phyloP scores from a whole-genome alignment of 2,797 vertebrate species.

The Tragopan temminckii region DNA sequence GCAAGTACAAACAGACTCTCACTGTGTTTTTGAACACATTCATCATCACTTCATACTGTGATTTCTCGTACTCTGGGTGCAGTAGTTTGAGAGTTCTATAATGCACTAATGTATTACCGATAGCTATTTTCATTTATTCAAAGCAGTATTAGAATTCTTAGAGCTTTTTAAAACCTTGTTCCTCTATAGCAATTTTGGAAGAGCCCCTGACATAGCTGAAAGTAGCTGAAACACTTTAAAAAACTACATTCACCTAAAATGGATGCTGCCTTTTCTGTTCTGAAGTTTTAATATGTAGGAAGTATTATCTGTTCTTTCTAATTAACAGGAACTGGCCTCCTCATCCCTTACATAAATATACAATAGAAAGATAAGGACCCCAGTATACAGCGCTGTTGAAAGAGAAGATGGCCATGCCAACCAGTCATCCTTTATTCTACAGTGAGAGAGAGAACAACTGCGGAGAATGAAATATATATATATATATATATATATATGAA shows the following conservation, averaged over 20 bases:
- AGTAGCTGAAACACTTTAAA: slow-evolving; percentile 20
- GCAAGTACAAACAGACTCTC: slow-evolving; percentile 53
- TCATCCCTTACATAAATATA: slow-evolving; percentile 32
- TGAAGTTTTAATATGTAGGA: slow-evolving; percentile 9
- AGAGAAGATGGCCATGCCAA: not conserved
- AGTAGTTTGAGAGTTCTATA: slow-evolving; percentile 53
- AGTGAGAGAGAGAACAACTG: not conserved
- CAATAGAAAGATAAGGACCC: slow-evolving; percentile 22
- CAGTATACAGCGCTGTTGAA: slow-evolving; percentile 21
- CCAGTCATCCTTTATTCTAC: not conserved
- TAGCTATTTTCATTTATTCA: slow-evolving; percentile 70
- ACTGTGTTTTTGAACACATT: slow-evolving; percentile 52
- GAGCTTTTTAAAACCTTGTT: slow-evolving; percentile 54
- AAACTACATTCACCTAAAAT: slow-evolving; percentile 14
- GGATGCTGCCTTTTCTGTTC: not conserved
- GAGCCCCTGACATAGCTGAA: slow-evolving; percentile 45
- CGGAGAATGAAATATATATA: not conserved
- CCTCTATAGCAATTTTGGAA: slow-evolving; percentile 40
- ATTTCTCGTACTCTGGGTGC: slow-evolving; percentile 55
- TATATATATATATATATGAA: not conserved
- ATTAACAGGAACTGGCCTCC: slow-evolving; percentile 32
- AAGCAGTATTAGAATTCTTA: slow-evolving; percentile 43
- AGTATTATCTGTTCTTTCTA: slow-evolving; percentile 33
- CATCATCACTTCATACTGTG: slow-evolving; percentile 39
- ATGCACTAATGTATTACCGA: slow-evolving; percentile 49